Evolutionary conservation across 2,888 invertebrate species (phyloP), one percentile per base, ranked within the genome.

Genomic region (Megamerina dolium): DNA sequence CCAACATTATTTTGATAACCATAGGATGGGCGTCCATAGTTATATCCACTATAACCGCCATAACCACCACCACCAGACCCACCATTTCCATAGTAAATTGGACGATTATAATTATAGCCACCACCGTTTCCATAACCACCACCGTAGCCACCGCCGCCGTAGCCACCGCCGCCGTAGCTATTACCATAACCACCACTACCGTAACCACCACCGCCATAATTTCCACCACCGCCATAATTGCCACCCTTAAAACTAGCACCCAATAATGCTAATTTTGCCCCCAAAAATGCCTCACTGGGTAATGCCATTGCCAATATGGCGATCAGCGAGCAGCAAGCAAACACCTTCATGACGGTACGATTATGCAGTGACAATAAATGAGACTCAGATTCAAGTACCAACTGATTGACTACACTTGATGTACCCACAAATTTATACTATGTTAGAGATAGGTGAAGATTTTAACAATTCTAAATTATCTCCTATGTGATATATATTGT

Each of bases 341-440:
- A 57, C 16, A 62, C 45, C 53, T 59, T 66, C 65, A 66, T 66
- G 39, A 4, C 34, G 18, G 39, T 44, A 37, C 29, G 20, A 49
- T 32, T 42, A 46, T 51, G 44, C 41, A 43, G 18, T 48, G 48
- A 37, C 32, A n/a, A 45, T 55, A 40, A 55, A 58, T n/a, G 41
- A 23, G 29, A 32, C 44, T 43, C 35, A 34, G 18, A 43, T 37
- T 40, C 48, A 39, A 18, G 52, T 55, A n/a, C 54, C 55, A 61
- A 64, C 63, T 64, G 63, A 61, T 64, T 46, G 44, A 23, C 48
- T 52, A 51, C 53, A 50, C 45, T 48, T 43, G 21, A 48, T 47
- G 41, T 53, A 55, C 59, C 53, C 60, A 61, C 59, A 61, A 62
- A 65, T 64, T 64, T 64, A 64, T 64, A 64, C n/a, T n/a, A n/a